Evolutionary conservation across 2,888 invertebrate genomes (phyloP).

Genomic region (Heteromyza rotundicornis): DNA sequence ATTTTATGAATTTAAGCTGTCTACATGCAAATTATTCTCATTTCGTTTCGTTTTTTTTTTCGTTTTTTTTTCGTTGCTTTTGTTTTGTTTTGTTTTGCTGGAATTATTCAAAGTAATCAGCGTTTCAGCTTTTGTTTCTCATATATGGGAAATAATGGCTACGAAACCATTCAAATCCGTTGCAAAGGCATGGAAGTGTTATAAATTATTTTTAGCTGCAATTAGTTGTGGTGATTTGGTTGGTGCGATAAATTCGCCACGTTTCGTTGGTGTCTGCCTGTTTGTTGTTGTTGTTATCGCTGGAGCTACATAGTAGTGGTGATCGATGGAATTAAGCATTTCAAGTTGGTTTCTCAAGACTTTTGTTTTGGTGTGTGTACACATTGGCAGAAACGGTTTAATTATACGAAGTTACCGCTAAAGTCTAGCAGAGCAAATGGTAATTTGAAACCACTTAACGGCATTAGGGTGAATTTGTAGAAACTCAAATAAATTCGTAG

Average conservation of each 20-base stretch:
- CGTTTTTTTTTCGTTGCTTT: conserved; percentile 3
- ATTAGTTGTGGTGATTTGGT: conserved; percentile 44
- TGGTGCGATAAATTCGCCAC: conserved; percentile 7
- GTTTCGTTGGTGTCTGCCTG: too few relatives aligned
- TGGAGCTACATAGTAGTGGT: conserved; percentile 4
- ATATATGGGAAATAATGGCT: neutral
- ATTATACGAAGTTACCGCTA: too few relatives aligned
- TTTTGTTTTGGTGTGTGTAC: conserved; percentile 38
- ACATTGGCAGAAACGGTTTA: too few relatives aligned
- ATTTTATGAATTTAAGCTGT: conserved; percentile 14
- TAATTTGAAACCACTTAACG: too few relatives aligned
- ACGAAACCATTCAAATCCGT: conserved; percentile 26
- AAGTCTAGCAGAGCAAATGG: too few relatives aligned
- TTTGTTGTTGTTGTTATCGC: neutral
- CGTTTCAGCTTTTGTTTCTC: neutral
- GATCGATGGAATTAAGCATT: conserved; percentile 25
- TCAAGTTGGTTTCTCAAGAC: conserved; percentile 53
- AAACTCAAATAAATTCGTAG: too few relatives aligned
- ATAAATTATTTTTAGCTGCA: conserved; percentile 34
- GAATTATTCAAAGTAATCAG: neutral
- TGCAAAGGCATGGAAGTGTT: conserved; percentile 37
- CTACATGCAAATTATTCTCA: conserved; percentile 21
- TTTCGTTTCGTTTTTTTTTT: conserved; percentile 23
- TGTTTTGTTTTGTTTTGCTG: neutral
- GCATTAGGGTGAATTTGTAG: too few relatives aligned